These are phyloP conservation scores for Cyprinodon variegatus DNA, from an alignment of 2,113 vertebrate species.

Conservation along the genomic window DNA sequence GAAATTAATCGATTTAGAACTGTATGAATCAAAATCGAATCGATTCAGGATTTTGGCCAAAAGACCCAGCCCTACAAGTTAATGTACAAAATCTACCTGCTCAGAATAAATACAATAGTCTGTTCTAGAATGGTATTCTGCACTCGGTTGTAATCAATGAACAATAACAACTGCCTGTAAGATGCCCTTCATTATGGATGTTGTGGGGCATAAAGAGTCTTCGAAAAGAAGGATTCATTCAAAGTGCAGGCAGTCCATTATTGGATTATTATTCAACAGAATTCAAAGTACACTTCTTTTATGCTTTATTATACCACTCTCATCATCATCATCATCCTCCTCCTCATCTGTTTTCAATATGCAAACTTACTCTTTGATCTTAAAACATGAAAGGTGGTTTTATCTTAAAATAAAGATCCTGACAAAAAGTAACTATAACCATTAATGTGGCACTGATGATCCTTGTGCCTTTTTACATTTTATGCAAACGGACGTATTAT, in stretches of 20 bases:
- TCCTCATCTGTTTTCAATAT: slow-evolving; percentile 46
- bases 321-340: slow-evolving; percentile 17
- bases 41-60: too few relatives aligned
- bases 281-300: slow-evolving; percentile 36
- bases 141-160: slow-evolving; percentile 23
- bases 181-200: slow-evolving; percentile 57
- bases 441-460: neutral
- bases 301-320: slow-evolving; percentile 32
- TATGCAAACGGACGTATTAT: too few relatives aligned
- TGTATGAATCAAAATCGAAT: too few relatives aligned
- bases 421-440: slow-evolving; percentile 8
- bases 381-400: slow-evolving; percentile 61
- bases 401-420: slow-evolving; percentile 64
- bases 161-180: slow-evolving; percentile 36
- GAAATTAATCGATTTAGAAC: too few relatives aligned
- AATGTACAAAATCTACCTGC: neutral
- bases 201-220: slow-evolving; percentile 36
- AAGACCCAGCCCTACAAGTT: too few relatives aligned
- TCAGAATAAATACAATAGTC: slow-evolving; percentile 12
- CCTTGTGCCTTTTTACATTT: neutral
- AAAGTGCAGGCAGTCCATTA: slow-evolving; percentile 62
- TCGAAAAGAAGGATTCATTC: slow-evolving; percentile 53
- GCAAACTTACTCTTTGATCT: slow-evolving; percentile 73
- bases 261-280: slow-evolving; percentile 52
- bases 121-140: slow-evolving; percentile 10